Conservation (phyloP, 2,113 vertebrate genomes). For the Chiloscyllium plagiosum region DNA sequence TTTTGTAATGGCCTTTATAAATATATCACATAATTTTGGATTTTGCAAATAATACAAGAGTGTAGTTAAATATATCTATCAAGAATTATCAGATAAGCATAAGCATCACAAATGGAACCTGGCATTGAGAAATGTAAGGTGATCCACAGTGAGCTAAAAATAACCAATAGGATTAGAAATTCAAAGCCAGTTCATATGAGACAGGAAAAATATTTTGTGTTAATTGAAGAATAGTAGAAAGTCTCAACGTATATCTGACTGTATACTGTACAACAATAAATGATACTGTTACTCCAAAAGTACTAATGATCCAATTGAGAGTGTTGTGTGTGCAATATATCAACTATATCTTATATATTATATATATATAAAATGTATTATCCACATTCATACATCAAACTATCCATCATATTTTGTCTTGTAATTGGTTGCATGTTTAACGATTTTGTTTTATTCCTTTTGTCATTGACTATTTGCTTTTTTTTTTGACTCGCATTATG, state of each 20-base stretch:
- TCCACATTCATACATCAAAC: too few species aligned
- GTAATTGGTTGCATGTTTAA: background rate
- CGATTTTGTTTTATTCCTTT: background rate
- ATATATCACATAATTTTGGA: background rate
- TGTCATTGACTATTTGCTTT: background rate
- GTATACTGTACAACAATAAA: background rate
- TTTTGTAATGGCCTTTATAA: background rate
- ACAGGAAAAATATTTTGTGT: background rate
- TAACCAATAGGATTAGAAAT: background rate
- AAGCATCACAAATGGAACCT: background rate
- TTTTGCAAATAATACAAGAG: background rate
- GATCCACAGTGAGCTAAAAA: background rate
- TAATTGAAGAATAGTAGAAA: background rate
- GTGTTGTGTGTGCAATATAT: background rate
- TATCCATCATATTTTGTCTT: background rate
- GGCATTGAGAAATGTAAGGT: background rate
- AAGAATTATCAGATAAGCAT: background rate
- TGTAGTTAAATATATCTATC: background rate
- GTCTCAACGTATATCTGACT: background rate
- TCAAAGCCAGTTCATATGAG: background rate
- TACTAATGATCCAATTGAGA: background rate
- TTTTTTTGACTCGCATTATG: background rate
- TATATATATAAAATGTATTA: too few species aligned
- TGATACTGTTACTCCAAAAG: background rate
- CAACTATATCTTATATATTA: background rate